Evolutionary conservation across 1,140 invertebrate species (phyloP).

Genomic region (Ectropis grisescens): DNA sequence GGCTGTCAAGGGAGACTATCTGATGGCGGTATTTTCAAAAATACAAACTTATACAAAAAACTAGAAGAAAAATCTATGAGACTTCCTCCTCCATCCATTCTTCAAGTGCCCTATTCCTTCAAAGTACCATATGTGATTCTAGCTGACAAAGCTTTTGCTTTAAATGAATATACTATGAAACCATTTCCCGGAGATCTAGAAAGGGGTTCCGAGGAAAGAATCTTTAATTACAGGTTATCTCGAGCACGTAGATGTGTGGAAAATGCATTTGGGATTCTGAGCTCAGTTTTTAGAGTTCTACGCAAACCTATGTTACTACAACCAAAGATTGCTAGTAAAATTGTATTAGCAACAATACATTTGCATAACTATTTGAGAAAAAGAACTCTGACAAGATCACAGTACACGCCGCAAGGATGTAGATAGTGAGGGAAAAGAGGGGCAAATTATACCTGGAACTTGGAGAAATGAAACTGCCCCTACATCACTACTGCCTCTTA

Average conservation of each 20-base stretch:
- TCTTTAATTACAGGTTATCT: slow-evolving; percentile 61
- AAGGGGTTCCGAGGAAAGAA: slow-evolving; percentile 13
- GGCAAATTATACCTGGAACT: too few relatives aligned
- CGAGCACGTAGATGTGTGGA: slow-evolving; percentile 43
- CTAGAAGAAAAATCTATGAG: background rate
- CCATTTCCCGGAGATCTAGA: slow-evolving; percentile 23
- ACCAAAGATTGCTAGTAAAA: slow-evolving; percentile 17
- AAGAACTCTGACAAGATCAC: too few relatives aligned
- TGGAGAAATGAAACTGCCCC: too few relatives aligned
- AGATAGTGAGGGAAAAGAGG: too few relatives aligned
- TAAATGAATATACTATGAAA: slow-evolving; percentile 35
- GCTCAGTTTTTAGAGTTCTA: slow-evolving; percentile 43
- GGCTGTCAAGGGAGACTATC: slow-evolving; percentile 3
- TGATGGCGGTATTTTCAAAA: background rate
- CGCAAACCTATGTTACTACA: slow-evolving; percentile 23
- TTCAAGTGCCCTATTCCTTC: background rate
- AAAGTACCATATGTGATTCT: slow-evolving; percentile 39
- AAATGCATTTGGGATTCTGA: slow-evolving; percentile 65
- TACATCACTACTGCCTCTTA: too few relatives aligned
- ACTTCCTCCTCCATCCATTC: background rate
- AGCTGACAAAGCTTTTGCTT: slow-evolving; percentile 60
- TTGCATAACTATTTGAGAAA: slow-evolving; percentile 36
- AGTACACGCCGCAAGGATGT: too few relatives aligned
- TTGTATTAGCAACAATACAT: slow-evolving; percentile 17
- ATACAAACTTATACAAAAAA: background rate